Base-by-base conservation (phyloP, 2,888 invertebrate genomes). In the Tetramorium bicarinatum region DNA sequence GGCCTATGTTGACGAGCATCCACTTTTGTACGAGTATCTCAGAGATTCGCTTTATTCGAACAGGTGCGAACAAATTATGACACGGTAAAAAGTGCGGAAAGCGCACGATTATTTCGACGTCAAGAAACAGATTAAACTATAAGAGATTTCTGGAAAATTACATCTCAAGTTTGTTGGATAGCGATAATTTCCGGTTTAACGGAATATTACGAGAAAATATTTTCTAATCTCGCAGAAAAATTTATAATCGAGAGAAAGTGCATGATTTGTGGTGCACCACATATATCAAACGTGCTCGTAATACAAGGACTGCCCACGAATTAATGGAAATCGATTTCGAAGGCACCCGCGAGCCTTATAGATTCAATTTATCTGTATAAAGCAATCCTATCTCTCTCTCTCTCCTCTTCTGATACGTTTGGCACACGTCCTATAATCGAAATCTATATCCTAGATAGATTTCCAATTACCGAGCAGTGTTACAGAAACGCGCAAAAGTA, bases 271-370 rank as follows among this genome's bases (percentile, higher is more conserved):
- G 59, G 29, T 49, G 72, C 59, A 11, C 72, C 59, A 18, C 38
- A 47, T 72, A 38, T 34, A 71, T 71, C 49, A 80, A 59, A 59
- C 72, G 64, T 72, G 52, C 54, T 56, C 52, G 64, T 76, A 61
- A 85, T 76, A 88, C 83, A 88, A 85, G 69, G 66, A 67, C 69
- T 77, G 69, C 80, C 69, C 79, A 56, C 82, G 80, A 88, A 88
- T 88, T 88, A 82, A 85, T 84, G 87, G 89, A 85, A 89, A 89
- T 88, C 88, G 88, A 89, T 89, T 87, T 87, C 61, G 34, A 64
- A 25, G 15, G 76, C 67, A 21, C 64, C 41, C 76, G 44, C 76
- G 66, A 56, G 54, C 77, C 64, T 76, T 64, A 66, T 62, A 76
- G 52, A 79, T 79, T 71, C 79, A 79, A 79, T 79, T 79, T 79